A percentile compares a stretch with the other conserved stretches of the same genome.
Conservation (phyloP, 2,888 invertebrate species). For the Andrena hattorfiana region DNA sequence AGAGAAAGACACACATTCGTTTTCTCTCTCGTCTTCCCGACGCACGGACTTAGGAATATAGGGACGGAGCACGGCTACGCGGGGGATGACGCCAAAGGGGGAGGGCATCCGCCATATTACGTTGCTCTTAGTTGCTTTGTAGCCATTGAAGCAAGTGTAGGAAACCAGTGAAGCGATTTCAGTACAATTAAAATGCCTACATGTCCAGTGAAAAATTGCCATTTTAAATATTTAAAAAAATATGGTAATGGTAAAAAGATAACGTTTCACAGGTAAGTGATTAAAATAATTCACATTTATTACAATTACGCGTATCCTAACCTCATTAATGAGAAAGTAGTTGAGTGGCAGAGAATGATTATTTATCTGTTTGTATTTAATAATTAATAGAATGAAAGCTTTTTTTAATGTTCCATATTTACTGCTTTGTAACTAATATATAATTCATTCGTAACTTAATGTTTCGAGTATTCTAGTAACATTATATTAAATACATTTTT, state of each 20-base stretch:
- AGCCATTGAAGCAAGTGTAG: too few relatives aligned
- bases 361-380: constrained; percentile 2
- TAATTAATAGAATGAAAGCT: background rate
- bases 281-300: too few relatives aligned
- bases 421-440: constrained; percentile 1
- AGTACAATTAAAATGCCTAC: too few relatives aligned
- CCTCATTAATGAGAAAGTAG: background rate
- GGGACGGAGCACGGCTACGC: background rate
- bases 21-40: too few relatives aligned
- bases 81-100: background rate
- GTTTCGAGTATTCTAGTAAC: background rate
- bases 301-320: background rate
- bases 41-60: background rate
- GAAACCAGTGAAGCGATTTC: too few relatives aligned
- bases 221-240: too few relatives aligned
- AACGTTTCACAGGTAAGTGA: too few relatives aligned
- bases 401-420: constrained; percentile 4
- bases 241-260: too few relatives aligned
- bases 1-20: too few relatives aligned
- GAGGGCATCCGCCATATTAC: background rate
- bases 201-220: too few relatives aligned
- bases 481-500: background rate
- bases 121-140: background rate
- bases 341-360: background rate
- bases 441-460: background rate